Conservation (phyloP, 2,113 vertebrate species). For the Hypanus sabinus region DNA sequence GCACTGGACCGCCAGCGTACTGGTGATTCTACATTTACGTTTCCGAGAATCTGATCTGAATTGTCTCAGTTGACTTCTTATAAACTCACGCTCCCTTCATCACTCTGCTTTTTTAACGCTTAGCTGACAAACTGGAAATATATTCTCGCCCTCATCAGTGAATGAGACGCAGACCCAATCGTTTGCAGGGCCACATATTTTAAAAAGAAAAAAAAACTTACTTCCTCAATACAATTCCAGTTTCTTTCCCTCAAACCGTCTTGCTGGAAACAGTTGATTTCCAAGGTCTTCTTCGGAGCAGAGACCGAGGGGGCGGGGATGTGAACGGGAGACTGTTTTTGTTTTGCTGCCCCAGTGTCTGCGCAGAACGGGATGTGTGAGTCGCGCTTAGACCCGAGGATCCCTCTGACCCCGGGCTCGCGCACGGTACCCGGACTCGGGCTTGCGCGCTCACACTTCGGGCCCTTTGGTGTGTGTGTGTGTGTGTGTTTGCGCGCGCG, state of each 20-base stretch:
- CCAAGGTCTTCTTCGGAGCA: neutral
- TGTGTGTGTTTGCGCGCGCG: neutral
- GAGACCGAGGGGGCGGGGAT: neutral
- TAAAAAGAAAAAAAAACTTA: neutral
- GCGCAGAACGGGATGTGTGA: neutral
- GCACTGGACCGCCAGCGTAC: no score
- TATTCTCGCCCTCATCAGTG: neutral
- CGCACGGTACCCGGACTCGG: neutral
- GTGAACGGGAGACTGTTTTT: neutral
- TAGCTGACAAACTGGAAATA: neutral
- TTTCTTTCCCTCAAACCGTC: conserved; percentile 7
- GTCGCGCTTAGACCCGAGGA: neutral
- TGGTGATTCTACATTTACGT: neutral
- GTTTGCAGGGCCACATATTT: neutral
- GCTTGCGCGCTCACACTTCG: neutral
- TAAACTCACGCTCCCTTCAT: neutral
- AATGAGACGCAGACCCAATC: neutral
- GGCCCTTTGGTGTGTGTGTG: neutral
- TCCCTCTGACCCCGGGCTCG: neutral
- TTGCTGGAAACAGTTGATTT: conserved; percentile 11
- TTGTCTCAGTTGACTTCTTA: neutral
- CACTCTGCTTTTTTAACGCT: neutral
- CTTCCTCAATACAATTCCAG: conserved; percentile 21
- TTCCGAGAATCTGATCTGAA: neutral
- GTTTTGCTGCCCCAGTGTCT: neutral